Conservation (phyloP, 2,888 invertebrate species). For the Oxystoma pomonae region DNA sequence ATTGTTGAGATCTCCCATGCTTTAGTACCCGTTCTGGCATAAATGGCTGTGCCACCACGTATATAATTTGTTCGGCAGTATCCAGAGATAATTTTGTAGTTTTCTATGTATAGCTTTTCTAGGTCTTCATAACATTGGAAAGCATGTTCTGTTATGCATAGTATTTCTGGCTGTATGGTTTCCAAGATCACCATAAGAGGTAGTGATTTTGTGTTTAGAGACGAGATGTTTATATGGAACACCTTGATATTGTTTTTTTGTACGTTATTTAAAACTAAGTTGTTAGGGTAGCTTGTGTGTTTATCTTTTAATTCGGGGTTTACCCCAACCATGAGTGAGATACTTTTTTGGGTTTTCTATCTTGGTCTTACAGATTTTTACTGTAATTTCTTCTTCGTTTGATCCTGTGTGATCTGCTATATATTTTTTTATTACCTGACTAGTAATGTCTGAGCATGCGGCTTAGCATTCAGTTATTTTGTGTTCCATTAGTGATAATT, state of each 20-base stretch:
- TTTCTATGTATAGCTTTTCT: background rate
- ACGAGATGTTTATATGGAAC: background rate
- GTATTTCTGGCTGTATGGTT: background rate
- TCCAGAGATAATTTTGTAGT: background rate
- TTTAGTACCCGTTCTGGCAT: no score
- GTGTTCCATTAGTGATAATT: background rate
- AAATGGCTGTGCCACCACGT: background rate
- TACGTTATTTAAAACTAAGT: background rate
- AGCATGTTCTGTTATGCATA: background rate
- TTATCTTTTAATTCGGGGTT: background rate
- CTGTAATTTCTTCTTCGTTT: background rate
- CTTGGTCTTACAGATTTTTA: background rate
- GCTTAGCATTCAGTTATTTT: background rate
- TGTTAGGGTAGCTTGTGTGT: background rate
- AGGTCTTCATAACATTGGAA: background rate
- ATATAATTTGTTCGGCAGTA: background rate
- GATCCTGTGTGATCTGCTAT: background rate
- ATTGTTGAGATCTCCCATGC: no score
- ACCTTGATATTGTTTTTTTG: background rate
- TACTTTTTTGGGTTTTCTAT: background rate
- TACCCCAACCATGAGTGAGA: background rate
- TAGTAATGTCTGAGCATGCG: no score
- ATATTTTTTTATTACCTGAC: no score
- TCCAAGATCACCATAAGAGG: background rate
- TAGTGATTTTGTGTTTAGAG: background rate